A percentile compares a stretch with the other conserved stretches of the same genome.
Conservation (phyloP, 2,113 vertebrate genomes). For the Mola mola region DNA sequence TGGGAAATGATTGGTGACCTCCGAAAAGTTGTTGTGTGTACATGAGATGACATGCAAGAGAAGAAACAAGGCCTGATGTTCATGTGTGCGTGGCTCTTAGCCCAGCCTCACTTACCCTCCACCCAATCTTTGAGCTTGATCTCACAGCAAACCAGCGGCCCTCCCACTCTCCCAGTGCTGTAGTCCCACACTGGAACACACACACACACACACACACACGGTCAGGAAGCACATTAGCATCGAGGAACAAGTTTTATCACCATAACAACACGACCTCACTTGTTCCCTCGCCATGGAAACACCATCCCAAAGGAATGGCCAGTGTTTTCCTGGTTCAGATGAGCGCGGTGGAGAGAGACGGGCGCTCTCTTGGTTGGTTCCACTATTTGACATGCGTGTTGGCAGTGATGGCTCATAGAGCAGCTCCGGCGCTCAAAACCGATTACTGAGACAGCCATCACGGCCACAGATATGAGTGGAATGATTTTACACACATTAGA, state of each 20-base stretch:
- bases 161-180: conserved; percentile 94
- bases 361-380: conserved; percentile 25
- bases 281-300: conserved; percentile 64
- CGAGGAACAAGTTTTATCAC: conserved; percentile 36
- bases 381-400: neutral
- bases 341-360: conserved; percentile 6
- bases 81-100: conserved; percentile 6
- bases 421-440: neutral
- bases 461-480: neutral
- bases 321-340: conserved; percentile 36
- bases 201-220: conserved; percentile 25
- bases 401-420: neutral
- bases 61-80: conserved; percentile 1
- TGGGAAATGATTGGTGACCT: neutral
- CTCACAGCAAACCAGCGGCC: conserved; percentile 93
- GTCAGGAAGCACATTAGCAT: conserved; percentile 34
- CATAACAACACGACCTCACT: conserved; percentile 57
- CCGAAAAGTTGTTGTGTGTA: conserved; percentile 3
- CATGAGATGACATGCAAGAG: neutral
- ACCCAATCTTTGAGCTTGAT: conserved; percentile 94
- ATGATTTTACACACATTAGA: neutral
- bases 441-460: neutral
- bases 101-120: conserved; percentile 85
- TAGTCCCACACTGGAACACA: conserved; percentile 90
- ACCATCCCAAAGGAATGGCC: conserved; percentile 59